A percentile compares a stretch with the other conserved stretches of the same genome.
phyloP scores from a whole-genome alignment of 2,113 vertebrate genomes.

The Caranx ignobilis region DNA sequence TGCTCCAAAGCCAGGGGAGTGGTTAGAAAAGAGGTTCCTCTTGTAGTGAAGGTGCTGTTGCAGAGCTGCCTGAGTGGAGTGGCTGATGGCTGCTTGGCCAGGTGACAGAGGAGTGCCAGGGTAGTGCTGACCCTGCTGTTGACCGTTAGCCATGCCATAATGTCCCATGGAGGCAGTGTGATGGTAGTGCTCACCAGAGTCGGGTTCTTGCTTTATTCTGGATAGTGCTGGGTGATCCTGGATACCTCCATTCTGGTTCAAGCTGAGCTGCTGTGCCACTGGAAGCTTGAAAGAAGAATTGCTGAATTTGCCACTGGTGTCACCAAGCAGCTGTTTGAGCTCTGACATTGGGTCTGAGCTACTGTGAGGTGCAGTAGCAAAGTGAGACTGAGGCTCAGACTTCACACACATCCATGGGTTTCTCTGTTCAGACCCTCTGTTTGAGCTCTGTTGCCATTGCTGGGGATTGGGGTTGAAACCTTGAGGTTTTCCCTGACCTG shows the following conservation, averaged over 20 bases:
- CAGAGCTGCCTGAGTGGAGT: slow-evolving; percentile 93
- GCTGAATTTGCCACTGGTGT: slow-evolving; percentile 87
- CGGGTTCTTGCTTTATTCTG: slow-evolving; percentile 83
- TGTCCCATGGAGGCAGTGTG: slow-evolving; percentile 73
- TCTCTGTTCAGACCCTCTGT: slow-evolving; percentile 72
- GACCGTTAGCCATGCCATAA: slow-evolving; percentile 80
- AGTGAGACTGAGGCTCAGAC: slow-evolving; percentile 78
- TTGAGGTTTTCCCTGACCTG: slow-evolving; percentile 67
- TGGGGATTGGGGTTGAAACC: slow-evolving; percentile 65
- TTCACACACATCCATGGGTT: slow-evolving; percentile 81
- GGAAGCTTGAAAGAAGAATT: slow-evolving; percentile 89
- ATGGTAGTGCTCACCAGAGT: slow-evolving; percentile 79
- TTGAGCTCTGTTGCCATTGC: slow-evolving; percentile 76
- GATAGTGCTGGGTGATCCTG: slow-evolving; percentile 60
- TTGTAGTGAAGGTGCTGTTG: slow-evolving; percentile 97
- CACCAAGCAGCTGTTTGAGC: slow-evolving; percentile 93
- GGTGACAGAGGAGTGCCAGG: slow-evolving; percentile 75
- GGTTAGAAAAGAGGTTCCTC: slow-evolving; percentile 91
- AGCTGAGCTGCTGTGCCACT: slow-evolving; percentile 69
- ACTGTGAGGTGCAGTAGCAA: slow-evolving; percentile 69
- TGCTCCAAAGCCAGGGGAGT: slow-evolving; percentile 72
- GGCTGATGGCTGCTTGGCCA: slow-evolving; percentile 84
- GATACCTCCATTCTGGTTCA: slow-evolving; percentile 76
- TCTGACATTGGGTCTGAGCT: slow-evolving; percentile 92
- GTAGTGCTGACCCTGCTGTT: slow-evolving; percentile 78